Evolutionary conservation across 2,113 vertebrate genomes (phyloP).

Genomic region (Plectropomus leopardus): DNA sequence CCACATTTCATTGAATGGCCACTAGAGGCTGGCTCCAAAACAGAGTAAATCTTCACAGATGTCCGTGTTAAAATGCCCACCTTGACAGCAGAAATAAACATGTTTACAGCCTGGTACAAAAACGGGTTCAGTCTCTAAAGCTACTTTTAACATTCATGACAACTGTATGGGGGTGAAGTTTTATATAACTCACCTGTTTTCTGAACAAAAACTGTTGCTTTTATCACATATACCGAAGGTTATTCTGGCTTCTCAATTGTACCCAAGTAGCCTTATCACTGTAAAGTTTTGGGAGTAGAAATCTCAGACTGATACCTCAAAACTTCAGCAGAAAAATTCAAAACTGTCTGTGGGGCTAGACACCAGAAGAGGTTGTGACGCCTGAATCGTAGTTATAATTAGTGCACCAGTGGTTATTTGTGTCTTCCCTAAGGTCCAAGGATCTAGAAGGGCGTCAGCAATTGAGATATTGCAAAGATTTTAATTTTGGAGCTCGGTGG

Average conservation of each 20-base stretch:
- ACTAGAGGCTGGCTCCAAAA: too few species aligned
- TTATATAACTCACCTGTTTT: too few species aligned
- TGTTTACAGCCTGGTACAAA: too few species aligned
- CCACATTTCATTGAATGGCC: too few species aligned
- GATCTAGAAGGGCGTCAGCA: conserved; percentile 20
- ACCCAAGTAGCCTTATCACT: not conserved
- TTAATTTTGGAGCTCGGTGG: conserved; percentile 29
- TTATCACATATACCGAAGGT: too few species aligned
- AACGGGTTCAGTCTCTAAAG: too few species aligned
- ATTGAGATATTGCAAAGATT: conserved; percentile 19
- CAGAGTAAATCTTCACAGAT: too few species aligned
- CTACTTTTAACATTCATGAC: too few species aligned
- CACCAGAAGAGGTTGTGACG: conserved; percentile 20
- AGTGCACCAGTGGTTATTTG: conserved; percentile 48
- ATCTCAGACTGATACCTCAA: not conserved
- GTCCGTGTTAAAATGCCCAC: too few species aligned
- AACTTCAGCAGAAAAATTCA: not conserved
- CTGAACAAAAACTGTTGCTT: too few species aligned
- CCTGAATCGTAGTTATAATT: conserved; percentile 49
- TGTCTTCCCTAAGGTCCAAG: conserved; percentile 48
- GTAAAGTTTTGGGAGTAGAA: not conserved
- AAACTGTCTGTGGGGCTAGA: conserved; percentile 29
- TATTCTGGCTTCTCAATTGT: not conserved
- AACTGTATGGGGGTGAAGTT: too few species aligned
- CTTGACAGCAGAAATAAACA: too few species aligned